Conservation (phyloP, 1,140 invertebrate species). For the Drosophila miranda region DNA sequence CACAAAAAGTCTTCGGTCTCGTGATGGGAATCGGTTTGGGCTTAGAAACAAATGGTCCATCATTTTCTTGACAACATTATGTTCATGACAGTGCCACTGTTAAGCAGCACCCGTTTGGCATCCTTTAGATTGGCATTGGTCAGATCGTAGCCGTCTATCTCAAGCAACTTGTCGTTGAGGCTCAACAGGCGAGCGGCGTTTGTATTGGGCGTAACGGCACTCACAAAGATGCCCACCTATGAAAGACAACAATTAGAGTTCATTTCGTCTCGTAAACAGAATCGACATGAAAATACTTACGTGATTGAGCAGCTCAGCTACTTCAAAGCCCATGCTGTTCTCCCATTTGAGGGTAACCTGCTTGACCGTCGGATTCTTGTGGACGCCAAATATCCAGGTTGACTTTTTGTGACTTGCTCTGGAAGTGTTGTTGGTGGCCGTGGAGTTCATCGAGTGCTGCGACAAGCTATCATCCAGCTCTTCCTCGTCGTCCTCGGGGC, state of each 20-base stretch:
- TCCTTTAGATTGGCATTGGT: slow-evolving; percentile 84
- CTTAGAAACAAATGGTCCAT: slow-evolving; percentile 26
- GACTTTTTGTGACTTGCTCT: slow-evolving; percentile 57
- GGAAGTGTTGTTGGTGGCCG: slow-evolving; percentile 67
- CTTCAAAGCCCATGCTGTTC: slow-evolving; percentile 63
- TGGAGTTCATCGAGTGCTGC: slow-evolving; percentile 69
- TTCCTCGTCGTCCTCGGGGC: slow-evolving; percentile 27
- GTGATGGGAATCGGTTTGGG: slow-evolving; percentile 30
- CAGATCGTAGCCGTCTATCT: slow-evolving; percentile 86
- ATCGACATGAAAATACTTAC: slow-evolving; percentile 14
- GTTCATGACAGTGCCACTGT: slow-evolving; percentile 83
- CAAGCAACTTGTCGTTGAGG: slow-evolving; percentile 85
- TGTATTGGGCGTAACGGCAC: slow-evolving; percentile 84
- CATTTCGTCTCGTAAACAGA: not conserved
- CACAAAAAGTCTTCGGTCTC: slow-evolving; percentile 79
- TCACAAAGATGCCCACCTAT: slow-evolving; percentile 85
- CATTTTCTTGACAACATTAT: slow-evolving; percentile 84
- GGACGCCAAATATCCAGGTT: slow-evolving; percentile 85
- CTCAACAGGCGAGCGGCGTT: slow-evolving; percentile 84
- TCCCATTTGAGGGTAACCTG: slow-evolving; percentile 76
- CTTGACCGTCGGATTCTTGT: slow-evolving; percentile 85
- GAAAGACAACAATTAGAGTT: not conserved
- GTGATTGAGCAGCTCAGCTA: slow-evolving; percentile 70
- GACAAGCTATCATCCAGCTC: slow-evolving; percentile 56
- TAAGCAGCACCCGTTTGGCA: slow-evolving; percentile 83